These are phyloP conservation scores for Epistrophe grossulariae DNA, from an alignment of 2,888 invertebrate genomes.

Conservation along the genomic window DNA sequence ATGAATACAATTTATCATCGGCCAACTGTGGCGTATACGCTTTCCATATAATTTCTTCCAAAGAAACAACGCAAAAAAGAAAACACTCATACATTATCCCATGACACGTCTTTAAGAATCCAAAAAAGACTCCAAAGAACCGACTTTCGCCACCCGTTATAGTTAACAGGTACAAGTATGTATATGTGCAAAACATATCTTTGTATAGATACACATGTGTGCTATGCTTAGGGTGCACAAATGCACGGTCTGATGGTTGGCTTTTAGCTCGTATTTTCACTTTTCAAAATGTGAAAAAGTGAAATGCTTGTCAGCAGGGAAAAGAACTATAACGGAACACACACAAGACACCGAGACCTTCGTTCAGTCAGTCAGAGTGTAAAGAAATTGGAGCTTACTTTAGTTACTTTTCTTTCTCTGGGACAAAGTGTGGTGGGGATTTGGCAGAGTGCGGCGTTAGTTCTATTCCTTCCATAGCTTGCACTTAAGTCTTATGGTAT, in stretches of 20 bases:
- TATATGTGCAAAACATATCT: neutral
- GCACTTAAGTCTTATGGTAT: conserved; percentile 37
- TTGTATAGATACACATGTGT: conserved; percentile 8
- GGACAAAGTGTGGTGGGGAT: neutral
- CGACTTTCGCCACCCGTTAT: conserved; percentile 47
- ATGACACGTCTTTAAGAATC: conserved; percentile 75
- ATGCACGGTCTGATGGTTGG: conserved; percentile 60
- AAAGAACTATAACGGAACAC: conserved; percentile 52
- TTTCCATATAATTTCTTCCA: conserved; percentile 62
- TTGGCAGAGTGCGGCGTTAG: neutral
- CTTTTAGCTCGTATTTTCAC: conserved; percentile 75
- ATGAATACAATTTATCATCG: conserved; percentile 75
- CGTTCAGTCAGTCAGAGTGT: conserved; percentile 29
- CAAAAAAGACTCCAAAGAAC: conserved; percentile 58
- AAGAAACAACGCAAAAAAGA: conserved; percentile 54
- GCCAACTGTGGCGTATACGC: conserved; percentile 71
- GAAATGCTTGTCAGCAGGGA: conserved; percentile 72
- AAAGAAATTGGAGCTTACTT: conserved; percentile 61
- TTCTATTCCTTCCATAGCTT: neutral
- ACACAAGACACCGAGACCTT: conserved; percentile 55
- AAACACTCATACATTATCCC: conserved; percentile 74
- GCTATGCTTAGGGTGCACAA: conserved; percentile 46
- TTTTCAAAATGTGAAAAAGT: conserved; percentile 74
- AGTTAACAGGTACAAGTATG: conserved; percentile 11
- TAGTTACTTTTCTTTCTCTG: conserved; percentile 33